Percentiles rank a stretch among this genome's conserved stretches.
Conservation (phyloP, 1,140 invertebrate species). For the Homarus americanus region DNA sequence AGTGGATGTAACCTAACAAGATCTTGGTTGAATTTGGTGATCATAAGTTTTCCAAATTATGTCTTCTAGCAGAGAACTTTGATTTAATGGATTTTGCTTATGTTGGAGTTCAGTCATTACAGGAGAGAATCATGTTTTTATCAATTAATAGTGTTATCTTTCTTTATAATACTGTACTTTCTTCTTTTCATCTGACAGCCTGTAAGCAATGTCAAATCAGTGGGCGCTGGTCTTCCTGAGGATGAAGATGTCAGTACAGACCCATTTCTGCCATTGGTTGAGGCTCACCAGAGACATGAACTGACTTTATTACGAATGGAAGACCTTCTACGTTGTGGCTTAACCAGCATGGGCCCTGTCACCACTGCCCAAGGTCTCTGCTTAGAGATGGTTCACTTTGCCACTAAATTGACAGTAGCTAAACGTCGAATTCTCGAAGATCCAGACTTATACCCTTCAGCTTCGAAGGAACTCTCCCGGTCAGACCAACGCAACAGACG, state of each 20-base stretch:
- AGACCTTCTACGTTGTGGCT: constrained; percentile 84
- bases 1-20: too few species aligned
- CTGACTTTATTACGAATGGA: constrained; percentile 88
- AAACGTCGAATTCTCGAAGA: constrained; percentile 89
- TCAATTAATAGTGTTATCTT: background rate
- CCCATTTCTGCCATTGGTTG: constrained; percentile 83
- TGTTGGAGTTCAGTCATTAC: too few species aligned
- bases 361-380: constrained; percentile 81
- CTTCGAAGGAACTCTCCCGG: constrained; percentile 63
- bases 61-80: too few species aligned
- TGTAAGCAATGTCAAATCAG: constrained; percentile 54
- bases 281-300: constrained; percentile 89
- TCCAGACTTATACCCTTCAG: constrained; percentile 85
- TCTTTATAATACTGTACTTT: too few species aligned
- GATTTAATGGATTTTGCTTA: too few species aligned
- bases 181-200: constrained; percentile 3
- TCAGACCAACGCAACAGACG: constrained; percentile 80
- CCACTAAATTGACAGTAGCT: constrained; percentile 86
- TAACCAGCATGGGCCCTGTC: constrained; percentile 68
- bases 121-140: background rate
- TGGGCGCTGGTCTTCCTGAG: constrained; percentile 48
- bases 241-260: constrained; percentile 77
- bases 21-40: too few species aligned
- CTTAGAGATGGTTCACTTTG: constrained; percentile 88
- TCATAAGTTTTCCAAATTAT: too few species aligned